Evolutionary conservation across 2,888 invertebrate genomes (phyloP).

Genomic region (Synergus itoensis): DNA sequence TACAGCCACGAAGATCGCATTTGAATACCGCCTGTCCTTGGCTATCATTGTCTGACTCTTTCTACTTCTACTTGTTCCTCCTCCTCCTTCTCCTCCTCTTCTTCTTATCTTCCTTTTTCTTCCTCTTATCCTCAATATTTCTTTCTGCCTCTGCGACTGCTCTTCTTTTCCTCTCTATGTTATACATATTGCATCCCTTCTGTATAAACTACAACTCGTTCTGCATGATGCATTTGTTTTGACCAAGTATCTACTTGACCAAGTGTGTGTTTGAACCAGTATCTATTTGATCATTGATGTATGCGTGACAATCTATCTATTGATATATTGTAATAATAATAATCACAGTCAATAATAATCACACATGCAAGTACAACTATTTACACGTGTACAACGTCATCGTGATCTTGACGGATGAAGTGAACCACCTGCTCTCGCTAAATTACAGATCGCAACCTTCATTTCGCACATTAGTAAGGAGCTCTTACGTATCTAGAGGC

Average conservation of each 20-base stretch:
- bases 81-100: constrained; percentile 43
- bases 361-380: not conserved
- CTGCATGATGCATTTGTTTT: not conserved
- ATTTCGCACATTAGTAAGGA: constrained; percentile 49
- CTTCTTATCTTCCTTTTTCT: constrained; percentile 45
- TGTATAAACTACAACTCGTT: not conserved
- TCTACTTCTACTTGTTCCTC: constrained; percentile 50
- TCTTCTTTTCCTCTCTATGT: constrained; percentile 48
- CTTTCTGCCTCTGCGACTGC: constrained; percentile 47
- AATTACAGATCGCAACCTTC: constrained; percentile 47
- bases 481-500: not conserved
- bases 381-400: constrained; percentile 24
- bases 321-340: no score
- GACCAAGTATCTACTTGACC: not conserved
- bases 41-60: constrained; percentile 65
- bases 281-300: not conserved
- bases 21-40: constrained; percentile 70
- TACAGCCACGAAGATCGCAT: constrained; percentile 64
- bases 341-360: no score
- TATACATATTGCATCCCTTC: constrained; percentile 1
- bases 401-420: constrained; percentile 24
- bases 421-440: constrained; percentile 47
- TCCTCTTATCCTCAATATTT: constrained; percentile 39
- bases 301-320: no score
- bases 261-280: not conserved